Base-by-base conservation (phyloP, 2,113 vertebrate genomes). In the Dicentrarchus labrax region DNA sequence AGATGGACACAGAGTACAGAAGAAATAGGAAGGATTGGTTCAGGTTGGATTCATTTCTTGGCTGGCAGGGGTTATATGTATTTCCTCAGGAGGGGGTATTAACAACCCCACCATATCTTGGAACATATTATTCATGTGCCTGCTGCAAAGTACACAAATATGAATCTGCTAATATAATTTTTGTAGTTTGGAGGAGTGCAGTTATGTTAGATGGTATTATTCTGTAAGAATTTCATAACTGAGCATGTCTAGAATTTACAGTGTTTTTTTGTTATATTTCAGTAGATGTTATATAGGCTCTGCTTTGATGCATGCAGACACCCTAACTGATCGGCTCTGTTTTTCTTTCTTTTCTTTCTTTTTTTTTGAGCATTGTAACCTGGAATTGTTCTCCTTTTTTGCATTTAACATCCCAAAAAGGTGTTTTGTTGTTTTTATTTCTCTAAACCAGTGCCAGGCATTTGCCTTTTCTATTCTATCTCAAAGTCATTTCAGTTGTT, bases 401-500 rank as follows among this genome's bases (percentile, higher is more conserved):
- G 36, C 19, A 57, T 81, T 74, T 51, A 73, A 78, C 30, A 50
- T 75, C 79, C 68, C 13, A n/a, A 61, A 85, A 76, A 66, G 78
- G 66, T 53, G 41, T 87, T 76, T 81, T 65, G 70, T 89, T 76
- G 41, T 80, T 85, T 85, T 79, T 82, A 47, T 86, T 78, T 77
- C 62, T 82, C 72, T 71, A 66, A 90, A 82, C 12, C 82, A 36
- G 82, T 53, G 51, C 45, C 68, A 82, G 72, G 41, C 72, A 43
- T 85, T 86, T 84, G 22, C 68, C 76, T 77, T 82, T 72, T 85
- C 67, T 73, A 13, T 87, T 80, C 78, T 76, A 5, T 83, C 83
- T 81, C 83, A 86, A 88, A 92, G 84, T 91, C 83, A 82, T 89
- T 90, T 86, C 30, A 70, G 51, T 82, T 92, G 88, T 92, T 87